Percentiles rank a stretch among this genome's conserved stretches.
phyloP scores from a whole-genome alignment of 1,140 invertebrate genomes.

The Melitaea cinxia region DNA sequence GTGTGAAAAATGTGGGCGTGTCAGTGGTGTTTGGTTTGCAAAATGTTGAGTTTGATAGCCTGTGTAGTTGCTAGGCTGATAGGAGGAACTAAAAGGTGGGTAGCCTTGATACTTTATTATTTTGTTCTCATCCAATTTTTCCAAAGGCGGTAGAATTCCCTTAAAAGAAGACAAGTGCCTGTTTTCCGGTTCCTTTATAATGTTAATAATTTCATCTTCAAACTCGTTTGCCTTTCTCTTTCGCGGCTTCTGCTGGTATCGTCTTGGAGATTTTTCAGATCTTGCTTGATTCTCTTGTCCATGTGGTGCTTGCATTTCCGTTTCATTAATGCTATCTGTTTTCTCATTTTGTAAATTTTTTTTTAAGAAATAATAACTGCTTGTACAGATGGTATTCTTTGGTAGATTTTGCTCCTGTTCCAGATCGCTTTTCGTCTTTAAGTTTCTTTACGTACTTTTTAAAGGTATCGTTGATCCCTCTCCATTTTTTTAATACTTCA shows the following conservation, averaged over 20 bases:
- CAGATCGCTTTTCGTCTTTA: conserved; percentile 1
- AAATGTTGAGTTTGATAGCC: conserved; percentile 9
- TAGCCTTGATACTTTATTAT: conserved; percentile 4
- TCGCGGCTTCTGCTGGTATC: conserved; percentile 3
- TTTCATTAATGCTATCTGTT: conserved; percentile 2
- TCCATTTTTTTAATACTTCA: neutral
- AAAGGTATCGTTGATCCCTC: neutral
- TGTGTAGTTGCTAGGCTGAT: conserved; percentile 4
- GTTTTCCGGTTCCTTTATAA: conserved; percentile 1
- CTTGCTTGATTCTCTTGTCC: conserved; percentile 1
- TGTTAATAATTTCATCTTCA: conserved; percentile 2
- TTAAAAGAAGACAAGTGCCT: conserved; percentile 1
- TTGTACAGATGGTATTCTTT: conserved; percentile 3
- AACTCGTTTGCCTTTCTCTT: conserved; percentile 4
- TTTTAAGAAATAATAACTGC: neutral
- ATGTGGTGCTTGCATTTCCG: conserved; percentile 2
- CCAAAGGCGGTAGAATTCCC: conserved; percentile 1
- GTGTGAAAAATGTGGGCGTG: conserved; percentile 5
- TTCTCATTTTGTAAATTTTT: neutral
- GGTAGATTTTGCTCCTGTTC: conserved; percentile 2
- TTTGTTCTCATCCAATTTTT: conserved; percentile 5
- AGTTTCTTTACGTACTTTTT: conserved; percentile 1
- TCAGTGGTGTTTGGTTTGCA: conserved; percentile 7
- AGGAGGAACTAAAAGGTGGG: neutral
- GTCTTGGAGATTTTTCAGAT: conserved; percentile 9